Evolutionary conservation across 2,888 invertebrate species (phyloP).

Genomic region (Platypus cylindrus): DNA sequence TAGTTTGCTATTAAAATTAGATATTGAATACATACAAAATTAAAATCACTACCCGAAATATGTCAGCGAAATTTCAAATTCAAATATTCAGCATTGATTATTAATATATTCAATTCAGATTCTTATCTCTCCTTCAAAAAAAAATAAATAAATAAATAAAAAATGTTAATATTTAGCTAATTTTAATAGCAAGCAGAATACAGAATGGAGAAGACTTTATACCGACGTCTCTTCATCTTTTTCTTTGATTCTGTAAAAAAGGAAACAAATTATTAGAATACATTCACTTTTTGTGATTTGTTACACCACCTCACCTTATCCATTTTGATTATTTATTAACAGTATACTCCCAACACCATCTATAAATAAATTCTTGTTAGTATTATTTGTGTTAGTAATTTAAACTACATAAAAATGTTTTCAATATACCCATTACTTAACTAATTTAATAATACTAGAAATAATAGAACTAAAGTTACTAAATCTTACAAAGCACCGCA

Average conservation of each 20-base stretch:
- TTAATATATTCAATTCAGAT: conserved; percentile 1
- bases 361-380: conserved; percentile 19
- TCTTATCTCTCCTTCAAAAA: conserved; percentile 4
- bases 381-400: conserved; percentile 2
- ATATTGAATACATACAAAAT: too few relatives aligned
- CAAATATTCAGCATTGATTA: too few relatives aligned
- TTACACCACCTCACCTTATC: conserved; percentile 15
- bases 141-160: too few relatives aligned
- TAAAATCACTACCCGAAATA: too few relatives aligned
- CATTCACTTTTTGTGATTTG: conserved; percentile 7
- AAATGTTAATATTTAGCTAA: conserved; percentile 4
- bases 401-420: too few relatives aligned
- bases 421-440: too few relatives aligned
- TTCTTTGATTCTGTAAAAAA: conserved; percentile 27
- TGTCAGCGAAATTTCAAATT: too few relatives aligned
- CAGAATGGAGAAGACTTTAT: conserved; percentile 18
- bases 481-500: too few relatives aligned
- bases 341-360: conserved; percentile 37
- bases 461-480: too few relatives aligned
- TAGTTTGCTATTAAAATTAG: conserved; percentile 10
- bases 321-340: conserved; percentile 27
- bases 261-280: conserved; percentile 9
- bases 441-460: too few relatives aligned
- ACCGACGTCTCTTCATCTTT: conserved; percentile 33
- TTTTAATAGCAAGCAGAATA: conserved; percentile 12